These are phyloP conservation scores for Cynoglossus semilaevis DNA, from an alignment of 2,113 vertebrate species.

Conservation along the genomic window DNA sequence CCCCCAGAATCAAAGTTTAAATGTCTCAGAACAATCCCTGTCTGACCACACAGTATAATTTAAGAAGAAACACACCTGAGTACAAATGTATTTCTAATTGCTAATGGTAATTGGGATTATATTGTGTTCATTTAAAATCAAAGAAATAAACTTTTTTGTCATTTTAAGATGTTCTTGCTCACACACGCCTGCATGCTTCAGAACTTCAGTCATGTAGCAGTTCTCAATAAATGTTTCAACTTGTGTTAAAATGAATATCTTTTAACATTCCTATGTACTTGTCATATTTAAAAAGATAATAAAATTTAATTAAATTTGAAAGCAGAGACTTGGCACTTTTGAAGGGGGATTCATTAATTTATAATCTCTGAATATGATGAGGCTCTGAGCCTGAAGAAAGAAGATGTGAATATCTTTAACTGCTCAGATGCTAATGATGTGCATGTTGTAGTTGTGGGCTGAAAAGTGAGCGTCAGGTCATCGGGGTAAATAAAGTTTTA, in stretches of 20 bases:
- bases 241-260: neutral
- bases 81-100: neutral
- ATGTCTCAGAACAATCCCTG: conserved; percentile 8
- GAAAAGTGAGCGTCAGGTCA: neutral
- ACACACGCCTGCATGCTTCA: too few species aligned
- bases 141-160: too few species aligned
- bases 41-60: conserved; percentile 13
- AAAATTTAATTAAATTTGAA: neutral
- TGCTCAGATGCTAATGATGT: neutral
- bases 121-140: too few species aligned
- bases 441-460: neutral
- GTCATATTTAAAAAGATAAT: neutral
- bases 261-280: neutral
- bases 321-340: neutral
- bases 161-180: too few species aligned
- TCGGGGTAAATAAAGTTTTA: conserved; percentile 2
- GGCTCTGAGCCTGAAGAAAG: neutral
- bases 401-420: neutral
- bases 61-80: neutral
- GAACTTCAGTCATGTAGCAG: too few species aligned
- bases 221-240: too few species aligned
- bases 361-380: neutral
- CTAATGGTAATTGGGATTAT: too few species aligned
- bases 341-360: neutral
- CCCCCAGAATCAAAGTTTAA: conserved; percentile 41